Base-by-base conservation (phyloP, 2,113 vertebrate species). In the Cynoglossus semilaevis region DNA sequence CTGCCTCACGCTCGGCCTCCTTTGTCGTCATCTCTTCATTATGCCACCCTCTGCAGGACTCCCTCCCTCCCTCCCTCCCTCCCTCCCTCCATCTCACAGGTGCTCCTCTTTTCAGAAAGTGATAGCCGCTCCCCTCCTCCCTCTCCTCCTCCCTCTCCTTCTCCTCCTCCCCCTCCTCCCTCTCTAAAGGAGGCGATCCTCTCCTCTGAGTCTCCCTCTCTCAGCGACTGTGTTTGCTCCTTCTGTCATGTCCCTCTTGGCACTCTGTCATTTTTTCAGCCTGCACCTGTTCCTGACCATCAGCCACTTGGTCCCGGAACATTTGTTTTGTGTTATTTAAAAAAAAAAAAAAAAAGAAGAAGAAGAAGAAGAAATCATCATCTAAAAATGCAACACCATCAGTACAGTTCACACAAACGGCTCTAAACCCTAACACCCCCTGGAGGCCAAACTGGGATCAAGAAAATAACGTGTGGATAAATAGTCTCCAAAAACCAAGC, bases 101-200 rank as follows among this genome's bases (percentile, higher is more conserved):
- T 19, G 8, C 63, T 79, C 83, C 86, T 80, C 61, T 79, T 83
- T 81, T 79, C 71, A 87, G 69, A 87, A 89, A 83, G 84, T 82
- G 87, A 89, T 81, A 87, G 81, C 51, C 48, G 69, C 52, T 17
- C 48, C 40, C 49, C 49, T 44, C 15, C 51, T 15, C 58, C 11
- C 35, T 9, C 22, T 17, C 51, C 0, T 46, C 14, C n/a, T 37
- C 43, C 8, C 54, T 44, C 37, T 51, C 1, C n/a, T n/a, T n/a
- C n/a, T n/a, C n/a, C n/a, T 9, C 3, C 36, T n/a, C 34, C 22
- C 17, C 51, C 0, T 46, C 14, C n/a, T 37, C 43, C 8, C 54
- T 44, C 37, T 51, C 1, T 17, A 18, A 62, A 38, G 22, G 54
- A 44, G 48, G 72, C 72, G 57, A 45, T 50, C 40, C 45, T 47